Percentiles rank a stretch among this genome's conserved stretches.
These are phyloP conservation scores for Girardinichthys multiradiatus DNA, from an alignment of 2,113 vertebrate genomes.

Conservation along the genomic window DNA sequence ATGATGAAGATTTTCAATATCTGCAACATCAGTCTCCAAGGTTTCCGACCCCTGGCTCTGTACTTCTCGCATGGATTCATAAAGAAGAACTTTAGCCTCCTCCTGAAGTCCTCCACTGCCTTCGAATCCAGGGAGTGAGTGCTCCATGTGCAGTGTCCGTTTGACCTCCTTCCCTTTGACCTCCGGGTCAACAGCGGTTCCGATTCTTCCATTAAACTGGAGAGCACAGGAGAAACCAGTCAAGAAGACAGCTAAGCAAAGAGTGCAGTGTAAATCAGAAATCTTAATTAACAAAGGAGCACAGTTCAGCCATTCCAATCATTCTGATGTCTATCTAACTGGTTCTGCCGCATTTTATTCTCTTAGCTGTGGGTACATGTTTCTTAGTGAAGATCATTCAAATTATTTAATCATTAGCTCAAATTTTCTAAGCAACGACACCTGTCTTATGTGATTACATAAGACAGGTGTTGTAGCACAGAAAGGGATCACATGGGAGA, in stretches of 20 bases:
- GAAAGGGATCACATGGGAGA: neutral
- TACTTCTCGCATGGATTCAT: constrained; percentile 98
- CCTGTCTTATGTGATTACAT: neutral
- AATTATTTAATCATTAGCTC: neutral
- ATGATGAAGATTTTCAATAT: constrained; percentile 92
- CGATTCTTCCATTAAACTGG: constrained; percentile 60
- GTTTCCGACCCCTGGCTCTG: constrained; percentile 90
- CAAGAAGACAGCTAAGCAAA: neutral
- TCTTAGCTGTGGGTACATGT: neutral
- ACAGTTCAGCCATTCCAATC: constrained; percentile 53
- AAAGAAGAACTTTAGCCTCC: constrained; percentile 94
- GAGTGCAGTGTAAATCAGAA: neutral
- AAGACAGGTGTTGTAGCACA: no score
- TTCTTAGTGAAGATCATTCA: neutral
- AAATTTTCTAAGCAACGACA: neutral
- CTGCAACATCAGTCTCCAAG: constrained; percentile 93
- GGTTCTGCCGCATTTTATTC: constrained; percentile 55
- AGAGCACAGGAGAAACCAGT: neutral
- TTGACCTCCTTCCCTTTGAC: constrained; percentile 17
- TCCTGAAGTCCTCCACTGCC: constrained; percentile 86
- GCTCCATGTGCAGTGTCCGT: constrained; percentile 42
- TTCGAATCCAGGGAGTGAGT: constrained; percentile 62
- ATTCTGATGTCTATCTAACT: constrained; percentile 75
- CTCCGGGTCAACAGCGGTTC: constrained; percentile 26
- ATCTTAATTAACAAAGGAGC: neutral